These are phyloP conservation scores for Manis pentadactyla DNA, from an alignment of 2,797 vertebrate species.

Conservation along the genomic window DNA sequence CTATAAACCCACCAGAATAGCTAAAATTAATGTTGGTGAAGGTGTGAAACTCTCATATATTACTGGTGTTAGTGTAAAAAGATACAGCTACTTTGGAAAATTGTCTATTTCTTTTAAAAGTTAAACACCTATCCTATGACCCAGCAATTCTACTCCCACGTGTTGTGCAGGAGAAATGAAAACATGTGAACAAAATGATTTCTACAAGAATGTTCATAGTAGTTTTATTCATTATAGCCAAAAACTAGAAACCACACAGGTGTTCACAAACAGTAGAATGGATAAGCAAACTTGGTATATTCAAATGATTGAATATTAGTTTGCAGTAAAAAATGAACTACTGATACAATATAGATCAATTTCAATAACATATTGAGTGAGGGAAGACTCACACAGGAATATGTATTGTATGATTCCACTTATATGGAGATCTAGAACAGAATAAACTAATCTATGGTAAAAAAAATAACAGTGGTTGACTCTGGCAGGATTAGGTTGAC, in stretches of 20 bases:
- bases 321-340: not conserved
- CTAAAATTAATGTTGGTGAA: conserved; percentile 17
- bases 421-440: conserved; percentile 4
- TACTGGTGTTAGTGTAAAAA: not conserved
- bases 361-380: conserved; percentile 43
- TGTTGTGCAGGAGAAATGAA: conserved; percentile 52
- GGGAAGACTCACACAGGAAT: not conserved
- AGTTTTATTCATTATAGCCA: conserved; percentile 6
- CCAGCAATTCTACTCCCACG: not conserved
- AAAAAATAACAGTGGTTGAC: not conserved
- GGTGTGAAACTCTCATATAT: not conserved
- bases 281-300: not conserved
- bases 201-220: not conserved
- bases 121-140: conserved; percentile 20
- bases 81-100: not conserved
- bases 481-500: not conserved
- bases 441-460: not conserved
- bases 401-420: not conserved
- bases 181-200: conserved; percentile 12
- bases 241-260: conserved; percentile 31
- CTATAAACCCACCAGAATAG: not conserved
- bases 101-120: conserved; percentile 11
- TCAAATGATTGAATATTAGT: not conserved
- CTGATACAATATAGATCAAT: not conserved
- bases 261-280: not conserved